Conservation (phyloP, 2,888 invertebrate genomes). For the Phymatocera aterrima region DNA sequence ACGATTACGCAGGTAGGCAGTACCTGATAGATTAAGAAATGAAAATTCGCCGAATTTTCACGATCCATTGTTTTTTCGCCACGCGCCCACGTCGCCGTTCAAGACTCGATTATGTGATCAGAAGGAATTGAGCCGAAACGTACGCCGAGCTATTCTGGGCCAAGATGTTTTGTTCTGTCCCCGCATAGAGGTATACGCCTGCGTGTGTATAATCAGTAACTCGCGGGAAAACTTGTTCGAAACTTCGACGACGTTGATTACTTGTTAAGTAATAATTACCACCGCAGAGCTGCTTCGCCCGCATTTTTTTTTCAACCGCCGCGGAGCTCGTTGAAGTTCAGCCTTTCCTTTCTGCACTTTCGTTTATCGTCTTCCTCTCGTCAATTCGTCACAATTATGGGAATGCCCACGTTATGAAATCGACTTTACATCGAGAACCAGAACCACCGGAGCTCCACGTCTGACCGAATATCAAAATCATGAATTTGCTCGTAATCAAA, state of each 20-base stretch:
- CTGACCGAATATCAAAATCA: not conserved
- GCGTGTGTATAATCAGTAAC: constrained; percentile 1
- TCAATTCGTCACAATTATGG: not conserved
- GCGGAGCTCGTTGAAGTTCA: constrained; percentile 7
- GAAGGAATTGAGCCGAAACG: constrained; percentile 9
- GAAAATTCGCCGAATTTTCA: too few relatives aligned
- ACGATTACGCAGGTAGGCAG: too few relatives aligned
- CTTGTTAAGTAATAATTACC: constrained; percentile 17
- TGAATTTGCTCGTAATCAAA: not conserved
- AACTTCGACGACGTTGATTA: constrained; percentile 27
- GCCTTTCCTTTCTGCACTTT: not conserved
- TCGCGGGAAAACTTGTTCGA: not conserved
- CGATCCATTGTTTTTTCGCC: too few relatives aligned
- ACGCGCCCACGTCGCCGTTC: too few relatives aligned
- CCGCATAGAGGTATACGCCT: too few relatives aligned
- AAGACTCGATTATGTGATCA: not conserved
- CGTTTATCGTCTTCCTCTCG: not conserved
- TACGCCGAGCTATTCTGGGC: not conserved
- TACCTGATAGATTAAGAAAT: too few relatives aligned
- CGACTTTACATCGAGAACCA: not conserved
- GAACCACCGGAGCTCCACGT: not conserved
- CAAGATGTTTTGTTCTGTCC: not conserved
- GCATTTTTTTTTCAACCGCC: not conserved
- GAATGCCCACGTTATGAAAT: not conserved
- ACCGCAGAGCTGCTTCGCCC: not conserved